Conservation (phyloP, 2,888 invertebrate genomes). For the Erannis defoliaria region DNA sequence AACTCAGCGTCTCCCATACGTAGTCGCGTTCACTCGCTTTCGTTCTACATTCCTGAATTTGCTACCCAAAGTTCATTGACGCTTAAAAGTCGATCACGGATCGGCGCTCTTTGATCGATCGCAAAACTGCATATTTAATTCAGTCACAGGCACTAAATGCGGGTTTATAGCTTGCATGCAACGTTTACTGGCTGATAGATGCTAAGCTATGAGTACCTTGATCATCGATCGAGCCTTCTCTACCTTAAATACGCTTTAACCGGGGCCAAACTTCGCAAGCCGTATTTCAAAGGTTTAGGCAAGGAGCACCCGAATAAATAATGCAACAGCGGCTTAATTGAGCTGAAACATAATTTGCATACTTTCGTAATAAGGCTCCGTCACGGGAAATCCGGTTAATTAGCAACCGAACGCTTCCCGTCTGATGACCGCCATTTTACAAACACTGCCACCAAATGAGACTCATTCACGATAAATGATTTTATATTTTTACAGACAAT, state of each 20-base stretch:
- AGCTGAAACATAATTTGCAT: slow-evolving; percentile 57
- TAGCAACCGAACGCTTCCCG: slow-evolving; percentile 58
- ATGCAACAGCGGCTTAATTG: slow-evolving; percentile 44
- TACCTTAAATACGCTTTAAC: neutral
- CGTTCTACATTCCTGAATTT: slow-evolving; percentile 51
- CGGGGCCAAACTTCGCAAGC: neutral
- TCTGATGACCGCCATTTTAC: slow-evolving; percentile 55
- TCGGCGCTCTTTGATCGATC: slow-evolving; percentile 54
- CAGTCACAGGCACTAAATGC: slow-evolving; percentile 34
- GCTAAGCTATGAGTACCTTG: slow-evolving; percentile 3
- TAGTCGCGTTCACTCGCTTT: slow-evolving; percentile 49
- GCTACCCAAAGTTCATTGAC: slow-evolving; percentile 54
- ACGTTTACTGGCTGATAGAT: slow-evolving; percentile 34
- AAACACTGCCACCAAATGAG: slow-evolving; percentile 41
- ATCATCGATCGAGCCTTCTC: slow-evolving; percentile 17
- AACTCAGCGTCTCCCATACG: slow-evolving; percentile 19
- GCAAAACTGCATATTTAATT: slow-evolving; percentile 37
- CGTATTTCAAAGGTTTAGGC: slow-evolving; percentile 18
- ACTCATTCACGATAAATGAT: slow-evolving; percentile 44
- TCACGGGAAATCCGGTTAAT: slow-evolving; percentile 64
- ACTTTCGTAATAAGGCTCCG: slow-evolving; percentile 56
- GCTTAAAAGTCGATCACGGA: slow-evolving; percentile 47
- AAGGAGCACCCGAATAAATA: slow-evolving; percentile 28
- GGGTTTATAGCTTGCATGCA: slow-evolving; percentile 41
- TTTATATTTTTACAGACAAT: slow-evolving; percentile 54